These are phyloP conservation scores for Drosophila lutescens DNA, from an alignment of 2,888 invertebrate species.

Conservation along the genomic window DNA sequence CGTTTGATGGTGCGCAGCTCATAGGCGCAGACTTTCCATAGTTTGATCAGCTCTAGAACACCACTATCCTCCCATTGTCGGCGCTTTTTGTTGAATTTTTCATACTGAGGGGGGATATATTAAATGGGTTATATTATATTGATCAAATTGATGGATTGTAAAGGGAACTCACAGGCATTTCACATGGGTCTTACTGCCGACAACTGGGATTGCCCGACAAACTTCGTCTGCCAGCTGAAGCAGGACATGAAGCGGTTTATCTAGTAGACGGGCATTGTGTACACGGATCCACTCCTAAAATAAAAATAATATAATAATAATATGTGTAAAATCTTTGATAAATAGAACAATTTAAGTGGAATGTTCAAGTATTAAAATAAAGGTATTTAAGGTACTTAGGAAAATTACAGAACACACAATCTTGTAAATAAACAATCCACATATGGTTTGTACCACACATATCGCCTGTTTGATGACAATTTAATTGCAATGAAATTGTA, in stretches of 20 bases:
- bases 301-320: neutral
- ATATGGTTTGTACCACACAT: neutral
- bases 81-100: conserved; percentile 84
- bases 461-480: neutral
- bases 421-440: neutral
- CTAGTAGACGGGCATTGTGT: conserved; percentile 57
- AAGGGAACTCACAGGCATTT: conserved; percentile 81
- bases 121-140: neutral
- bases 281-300: conserved; percentile 51
- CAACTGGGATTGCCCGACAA: conserved; percentile 78
- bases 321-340: too few species aligned
- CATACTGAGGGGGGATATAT: conserved; percentile 65
- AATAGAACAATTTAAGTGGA: too few species aligned
- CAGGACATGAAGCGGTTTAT: conserved; percentile 69
- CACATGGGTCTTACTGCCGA: conserved; percentile 82
- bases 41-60: conserved; percentile 83
- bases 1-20: conserved; percentile 84
- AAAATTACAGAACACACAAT: too few species aligned
- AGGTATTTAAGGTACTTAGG: too few species aligned
- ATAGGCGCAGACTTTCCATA: conserved; percentile 84
- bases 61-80: conserved; percentile 84
- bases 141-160: too few species aligned
- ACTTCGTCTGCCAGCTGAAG: conserved; percentile 63
- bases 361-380: too few species aligned
- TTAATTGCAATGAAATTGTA: neutral